A percentile compares a stretch with the other conserved stretches of the same genome.
Conservation (phyloP, 2,797 vertebrate species). For the Tinamus major region DNA sequence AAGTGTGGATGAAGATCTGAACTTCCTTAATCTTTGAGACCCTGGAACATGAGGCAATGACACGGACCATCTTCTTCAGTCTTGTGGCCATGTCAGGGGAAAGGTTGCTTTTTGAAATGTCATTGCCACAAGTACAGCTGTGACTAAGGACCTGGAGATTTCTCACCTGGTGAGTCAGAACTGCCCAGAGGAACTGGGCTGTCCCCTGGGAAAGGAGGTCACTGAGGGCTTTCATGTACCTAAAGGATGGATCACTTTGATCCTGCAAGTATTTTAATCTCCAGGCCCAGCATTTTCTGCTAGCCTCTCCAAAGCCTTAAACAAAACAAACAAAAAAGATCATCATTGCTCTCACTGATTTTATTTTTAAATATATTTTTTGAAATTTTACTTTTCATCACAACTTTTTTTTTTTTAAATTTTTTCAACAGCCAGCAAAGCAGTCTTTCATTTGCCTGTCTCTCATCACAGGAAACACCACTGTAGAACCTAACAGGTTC, state of each 20-base stretch:
- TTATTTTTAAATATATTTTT: background rate
- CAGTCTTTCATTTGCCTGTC: background rate
- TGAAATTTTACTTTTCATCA: background rate
- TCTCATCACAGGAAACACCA: background rate
- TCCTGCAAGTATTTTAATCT: background rate
- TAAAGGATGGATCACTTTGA: background rate
- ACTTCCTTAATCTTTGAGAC: background rate
- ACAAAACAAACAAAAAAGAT: background rate
- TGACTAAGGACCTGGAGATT: accelerated
- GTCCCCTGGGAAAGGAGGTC: accelerated
- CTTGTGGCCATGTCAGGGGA: background rate
- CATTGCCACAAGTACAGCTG: background rate
- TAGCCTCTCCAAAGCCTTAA: background rate
- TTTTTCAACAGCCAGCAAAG: background rate
- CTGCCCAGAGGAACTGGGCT: accelerated
- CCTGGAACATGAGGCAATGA: background rate
- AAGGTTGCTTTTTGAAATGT: background rate
- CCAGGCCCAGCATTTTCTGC: background rate
- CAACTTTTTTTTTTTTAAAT: background rate
- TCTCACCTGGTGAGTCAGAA: background rate
- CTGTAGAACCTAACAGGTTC: background rate
- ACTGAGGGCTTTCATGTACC: background rate
- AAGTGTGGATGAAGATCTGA: background rate
- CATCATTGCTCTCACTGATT: background rate
- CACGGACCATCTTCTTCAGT: background rate